phyloP scores from a whole-genome alignment of 2,113 vertebrate genomes.

The Brachypteracias leptosomus region DNA sequence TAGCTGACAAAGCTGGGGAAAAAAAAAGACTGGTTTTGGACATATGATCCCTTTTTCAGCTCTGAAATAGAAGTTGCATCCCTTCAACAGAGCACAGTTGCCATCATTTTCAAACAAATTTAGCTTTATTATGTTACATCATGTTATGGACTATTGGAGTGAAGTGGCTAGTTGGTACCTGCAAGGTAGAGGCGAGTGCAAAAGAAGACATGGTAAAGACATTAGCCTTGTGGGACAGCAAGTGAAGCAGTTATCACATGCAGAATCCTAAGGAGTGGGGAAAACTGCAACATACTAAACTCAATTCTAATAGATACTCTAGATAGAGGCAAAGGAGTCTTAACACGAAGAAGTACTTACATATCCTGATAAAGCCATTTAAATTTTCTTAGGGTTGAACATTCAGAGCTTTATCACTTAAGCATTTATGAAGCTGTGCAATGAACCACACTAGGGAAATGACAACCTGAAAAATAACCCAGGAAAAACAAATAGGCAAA shows the following conservation, averaged over 20 bases:
- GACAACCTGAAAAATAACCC: neutral
- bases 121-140: neutral
- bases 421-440: neutral
- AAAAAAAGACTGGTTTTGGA: neutral
- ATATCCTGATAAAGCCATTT: neutral
- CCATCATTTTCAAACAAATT: neutral
- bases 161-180: neutral
- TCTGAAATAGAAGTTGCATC: neutral
- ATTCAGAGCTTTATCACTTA: neutral
- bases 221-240: neutral
- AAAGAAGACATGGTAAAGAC: neutral
- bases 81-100: neutral
- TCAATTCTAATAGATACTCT: neutral
- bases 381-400: neutral
- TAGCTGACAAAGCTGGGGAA: neutral
- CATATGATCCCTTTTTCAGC: neutral
- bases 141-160: neutral
- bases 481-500: constrained; percentile 1
- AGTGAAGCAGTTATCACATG: neutral
- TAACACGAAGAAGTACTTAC: neutral
- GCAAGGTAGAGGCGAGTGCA: neutral
- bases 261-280: neutral
- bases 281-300: neutral
- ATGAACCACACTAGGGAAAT: neutral
- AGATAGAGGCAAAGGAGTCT: neutral